Evolutionary conservation across 1,140 invertebrate genomes (phyloP).

Genomic region (Drosophila auraria): DNA sequence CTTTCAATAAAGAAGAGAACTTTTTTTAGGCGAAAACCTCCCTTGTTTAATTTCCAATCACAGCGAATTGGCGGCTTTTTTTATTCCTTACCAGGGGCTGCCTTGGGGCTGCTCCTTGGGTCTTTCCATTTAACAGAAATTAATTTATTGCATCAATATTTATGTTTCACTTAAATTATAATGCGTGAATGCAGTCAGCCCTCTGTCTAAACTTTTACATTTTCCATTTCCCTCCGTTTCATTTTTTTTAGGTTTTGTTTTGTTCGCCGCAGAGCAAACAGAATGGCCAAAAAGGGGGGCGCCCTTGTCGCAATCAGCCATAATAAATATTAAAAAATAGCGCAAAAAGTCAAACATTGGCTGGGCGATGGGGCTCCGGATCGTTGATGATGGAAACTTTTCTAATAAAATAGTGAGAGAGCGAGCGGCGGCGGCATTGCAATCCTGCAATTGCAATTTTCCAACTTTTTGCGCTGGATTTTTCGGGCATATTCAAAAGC

Average conservation of each 20-base stretch:
- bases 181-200: slow-evolving; percentile 81
- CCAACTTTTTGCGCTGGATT: slow-evolving; percentile 51
- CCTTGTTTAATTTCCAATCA: slow-evolving; percentile 12
- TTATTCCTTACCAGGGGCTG: background rate
- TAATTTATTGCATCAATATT: slow-evolving; percentile 84
- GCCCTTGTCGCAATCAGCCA: slow-evolving; percentile 72
- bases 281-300: background rate
- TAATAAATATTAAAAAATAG: slow-evolving; percentile 84
- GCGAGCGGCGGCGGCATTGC: slow-evolving; percentile 41
- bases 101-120: slow-evolving; percentile 7
- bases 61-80: background rate
- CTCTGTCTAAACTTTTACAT: slow-evolving; percentile 66
- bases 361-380: background rate
- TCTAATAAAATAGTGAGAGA: slow-evolving; percentile 79
- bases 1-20: background rate
- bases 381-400: slow-evolving; percentile 64
- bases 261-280: slow-evolving; percentile 66
- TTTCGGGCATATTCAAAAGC: slow-evolving; percentile 72
- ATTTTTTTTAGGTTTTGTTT: slow-evolving; percentile 17
- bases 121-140: slow-evolving; percentile 76
- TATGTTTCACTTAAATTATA: slow-evolving; percentile 84
- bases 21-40: too few relatives aligned
- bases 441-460: slow-evolving; percentile 72
- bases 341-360: slow-evolving; percentile 80
- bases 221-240: slow-evolving; percentile 25